phyloP scores from a whole-genome alignment of 2,113 vertebrate genomes.

The Bambusicola thoracicus region DNA sequence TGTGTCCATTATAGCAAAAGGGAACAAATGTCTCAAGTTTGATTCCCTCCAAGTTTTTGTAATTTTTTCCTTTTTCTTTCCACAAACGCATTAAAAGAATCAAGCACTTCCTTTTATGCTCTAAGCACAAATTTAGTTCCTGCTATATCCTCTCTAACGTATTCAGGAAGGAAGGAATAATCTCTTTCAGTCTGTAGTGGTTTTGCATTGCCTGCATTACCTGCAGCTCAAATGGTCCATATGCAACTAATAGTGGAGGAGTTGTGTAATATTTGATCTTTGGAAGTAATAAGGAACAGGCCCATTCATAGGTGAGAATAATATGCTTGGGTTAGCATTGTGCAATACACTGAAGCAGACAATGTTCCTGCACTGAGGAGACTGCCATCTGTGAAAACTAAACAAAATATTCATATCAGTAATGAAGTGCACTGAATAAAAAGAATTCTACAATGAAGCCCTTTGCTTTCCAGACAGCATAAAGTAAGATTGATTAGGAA shows the following conservation, averaged over 20 bases:
- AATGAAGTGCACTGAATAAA: constrained; percentile 11
- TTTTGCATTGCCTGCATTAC: constrained; percentile 28
- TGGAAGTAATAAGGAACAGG: constrained; percentile 21
- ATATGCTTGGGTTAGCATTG: constrained; percentile 11
- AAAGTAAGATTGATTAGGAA: constrained; percentile 12
- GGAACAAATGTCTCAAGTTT: background rate
- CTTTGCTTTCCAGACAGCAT: background rate
- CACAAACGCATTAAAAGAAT: constrained; percentile 7
- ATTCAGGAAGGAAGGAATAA: constrained; percentile 64
- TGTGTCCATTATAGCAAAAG: background rate
- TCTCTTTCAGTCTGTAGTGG: background rate
- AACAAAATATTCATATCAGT: background rate
- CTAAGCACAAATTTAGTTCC: constrained; percentile 22
- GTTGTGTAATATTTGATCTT: constrained; percentile 38
- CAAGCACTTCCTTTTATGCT: constrained; percentile 14
- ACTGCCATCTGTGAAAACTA: background rate
- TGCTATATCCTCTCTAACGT: background rate
- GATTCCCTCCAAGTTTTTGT: background rate
- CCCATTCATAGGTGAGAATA: constrained; percentile 39
- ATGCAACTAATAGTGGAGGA: background rate
- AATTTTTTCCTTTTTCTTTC: background rate
- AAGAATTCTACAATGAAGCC: background rate
- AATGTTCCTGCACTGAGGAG: background rate
- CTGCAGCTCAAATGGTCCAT: background rate
- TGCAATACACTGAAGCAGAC: constrained; percentile 22